Conservation (phyloP, 2,888 invertebrate species). For the Epinotia brunnichana region DNA sequence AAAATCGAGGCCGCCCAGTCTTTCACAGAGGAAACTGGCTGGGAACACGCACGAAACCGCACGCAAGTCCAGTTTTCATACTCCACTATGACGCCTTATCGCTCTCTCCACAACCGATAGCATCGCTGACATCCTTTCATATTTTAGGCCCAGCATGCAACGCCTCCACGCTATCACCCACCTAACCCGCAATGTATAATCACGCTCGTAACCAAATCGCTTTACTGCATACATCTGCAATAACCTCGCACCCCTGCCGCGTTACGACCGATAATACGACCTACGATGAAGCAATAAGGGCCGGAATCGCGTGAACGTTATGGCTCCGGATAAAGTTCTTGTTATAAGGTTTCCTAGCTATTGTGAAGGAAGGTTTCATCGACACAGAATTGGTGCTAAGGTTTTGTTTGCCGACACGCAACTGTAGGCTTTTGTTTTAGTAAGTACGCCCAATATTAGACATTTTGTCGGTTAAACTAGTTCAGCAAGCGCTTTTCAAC, state of each 20-base stretch:
- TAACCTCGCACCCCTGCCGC: slow-evolving; percentile 54
- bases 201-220: slow-evolving; percentile 36
- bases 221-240: slow-evolving; percentile 56
- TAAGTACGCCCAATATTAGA: slow-evolving; percentile 19
- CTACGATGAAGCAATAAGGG: slow-evolving; percentile 55
- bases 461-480: slow-evolving; percentile 16
- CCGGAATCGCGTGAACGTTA: slow-evolving; percentile 52
- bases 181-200: slow-evolving; percentile 50
- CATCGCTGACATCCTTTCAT: slow-evolving; percentile 47
- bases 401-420: slow-evolving; percentile 56
- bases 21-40: slow-evolving; percentile 75
- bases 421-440: slow-evolving; percentile 37
- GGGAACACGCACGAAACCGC: slow-evolving; percentile 76
- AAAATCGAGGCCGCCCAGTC: slow-evolving; percentile 78
- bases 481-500: slow-evolving; percentile 15
- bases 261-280: slow-evolving; percentile 56
- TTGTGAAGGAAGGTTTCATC: slow-evolving; percentile 63
- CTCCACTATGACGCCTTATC: slow-evolving; percentile 45
- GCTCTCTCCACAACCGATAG: slow-evolving; percentile 46
- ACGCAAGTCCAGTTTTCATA: slow-evolving; percentile 71
- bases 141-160: slow-evolving; percentile 49
- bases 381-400: slow-evolving; percentile 58
- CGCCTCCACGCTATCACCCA: slow-evolving; percentile 33
- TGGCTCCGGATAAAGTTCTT: slow-evolving; percentile 48
- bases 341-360: slow-evolving; percentile 70